A percentile compares a stretch with the other conserved stretches of the same genome.
These are phyloP conservation scores for Antigone vipio DNA, from an alignment of 2,113 vertebrate species.

Conservation along the genomic window DNA sequence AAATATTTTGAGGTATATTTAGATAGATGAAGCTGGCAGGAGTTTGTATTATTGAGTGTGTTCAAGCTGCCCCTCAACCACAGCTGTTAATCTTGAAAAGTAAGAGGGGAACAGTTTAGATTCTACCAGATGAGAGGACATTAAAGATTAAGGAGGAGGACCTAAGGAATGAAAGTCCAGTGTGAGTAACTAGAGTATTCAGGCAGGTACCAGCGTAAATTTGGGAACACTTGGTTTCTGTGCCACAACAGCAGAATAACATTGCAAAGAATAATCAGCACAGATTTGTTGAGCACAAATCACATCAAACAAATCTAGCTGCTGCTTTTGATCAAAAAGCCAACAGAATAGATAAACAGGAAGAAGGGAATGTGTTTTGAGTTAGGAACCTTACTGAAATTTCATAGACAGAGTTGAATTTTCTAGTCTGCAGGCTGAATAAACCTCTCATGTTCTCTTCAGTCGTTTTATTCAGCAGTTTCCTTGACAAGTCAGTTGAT, in stretches of 20 bases:
- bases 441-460: background rate
- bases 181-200: background rate
- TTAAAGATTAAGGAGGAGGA: background rate
- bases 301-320: background rate
- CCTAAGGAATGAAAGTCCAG: background rate
- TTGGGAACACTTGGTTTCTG: background rate
- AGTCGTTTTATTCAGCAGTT: background rate
- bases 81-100: background rate
- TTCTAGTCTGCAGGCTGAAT: background rate
- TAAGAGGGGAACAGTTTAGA: background rate
- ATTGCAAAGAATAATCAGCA: background rate
- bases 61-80: background rate
- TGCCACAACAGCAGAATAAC: background rate
- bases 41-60: background rate
- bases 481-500: background rate
- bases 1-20: background rate
- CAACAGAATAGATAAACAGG: background rate
- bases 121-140: background rate
- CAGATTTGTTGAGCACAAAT: background rate
- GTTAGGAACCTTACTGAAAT: background rate
- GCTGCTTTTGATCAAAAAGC: background rate
- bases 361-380: background rate
- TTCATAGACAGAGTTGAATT: background rate
- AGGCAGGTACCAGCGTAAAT: background rate
- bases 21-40: background rate